Evolutionary conservation across 2,113 vertebrate genomes (phyloP).

Genomic region (Pristiophorus japonicus): DNA sequence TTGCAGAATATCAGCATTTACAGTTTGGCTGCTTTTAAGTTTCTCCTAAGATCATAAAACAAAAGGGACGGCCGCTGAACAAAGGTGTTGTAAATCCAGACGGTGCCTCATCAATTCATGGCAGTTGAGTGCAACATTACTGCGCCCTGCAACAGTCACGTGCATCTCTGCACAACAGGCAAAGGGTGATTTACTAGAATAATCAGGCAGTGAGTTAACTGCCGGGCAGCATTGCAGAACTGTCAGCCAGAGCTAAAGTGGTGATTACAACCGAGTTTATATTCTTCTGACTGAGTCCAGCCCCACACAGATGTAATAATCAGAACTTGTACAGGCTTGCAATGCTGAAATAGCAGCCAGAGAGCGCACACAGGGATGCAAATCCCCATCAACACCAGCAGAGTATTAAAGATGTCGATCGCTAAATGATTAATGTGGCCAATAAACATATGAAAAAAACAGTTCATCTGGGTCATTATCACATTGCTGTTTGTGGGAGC

Average conservation of each 20-base stretch:
- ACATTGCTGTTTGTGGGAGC: too few species aligned
- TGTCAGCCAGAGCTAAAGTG: neutral
- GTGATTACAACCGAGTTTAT: neutral
- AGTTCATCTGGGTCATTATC: too few species aligned
- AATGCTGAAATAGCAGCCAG: too few species aligned
- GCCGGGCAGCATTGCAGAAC: too few species aligned
- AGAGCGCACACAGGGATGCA: too few species aligned
- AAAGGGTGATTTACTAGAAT: neutral
- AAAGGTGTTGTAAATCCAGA: neutral
- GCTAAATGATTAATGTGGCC: too few species aligned
- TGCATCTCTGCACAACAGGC: neutral
- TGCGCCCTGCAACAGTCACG: neutral
- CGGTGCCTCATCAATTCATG: neutral
- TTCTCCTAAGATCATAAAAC: neutral
- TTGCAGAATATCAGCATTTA: neutral
- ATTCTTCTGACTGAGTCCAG: too few species aligned
- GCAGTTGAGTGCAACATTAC: neutral
- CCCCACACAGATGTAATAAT: too few species aligned
- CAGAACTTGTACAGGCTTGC: too few species aligned
- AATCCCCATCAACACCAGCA: too few species aligned
- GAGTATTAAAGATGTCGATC: too few species aligned
- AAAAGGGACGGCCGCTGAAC: neutral
- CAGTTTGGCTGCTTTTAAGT: neutral
- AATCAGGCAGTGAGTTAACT: neutral
- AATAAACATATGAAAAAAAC: too few species aligned